Evolutionary conservation across 2,113 vertebrate genomes (phyloP), one percentile per base, ranked within the genome.

Genomic region (Epinephelus fuscoguttatus): DNA sequence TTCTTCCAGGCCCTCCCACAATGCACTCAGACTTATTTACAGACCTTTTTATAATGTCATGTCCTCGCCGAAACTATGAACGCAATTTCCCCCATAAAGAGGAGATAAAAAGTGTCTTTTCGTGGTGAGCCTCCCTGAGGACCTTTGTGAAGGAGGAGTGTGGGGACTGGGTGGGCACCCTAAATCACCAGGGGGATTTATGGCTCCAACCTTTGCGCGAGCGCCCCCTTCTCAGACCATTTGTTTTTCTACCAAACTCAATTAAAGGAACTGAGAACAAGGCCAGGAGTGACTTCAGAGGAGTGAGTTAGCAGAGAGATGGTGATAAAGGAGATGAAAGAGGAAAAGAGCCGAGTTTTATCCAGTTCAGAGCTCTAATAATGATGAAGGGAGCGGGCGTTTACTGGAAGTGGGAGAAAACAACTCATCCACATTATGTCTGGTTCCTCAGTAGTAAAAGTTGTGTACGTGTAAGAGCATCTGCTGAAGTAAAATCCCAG

Each of bases 221-320:
- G 76, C 23, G 21, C 69, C 73, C 75, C 63, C 57, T 82, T 37
- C 53, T 70, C 17, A 14, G 49, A 78, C 17, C 42, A 66, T 91
- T 92, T 93, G 89, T 93, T 95, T 93, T 92, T 88, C 76, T 70
- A 81, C 80, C 78, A 90, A 93, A 93, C 82, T 91, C 67, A 91
- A 92, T 93, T 88, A 91, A 87, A 75, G 53, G 80, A 90, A 83
- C 88, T 81, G 88, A 91, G 88, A 92, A 89, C 79, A 84, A 73
- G 69, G 79, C 69, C 74, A 82, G 78, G 59, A 69, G 84, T 70
- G 85, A 87, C 80, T 89, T 90, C 74, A 89, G 81, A 90, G 81
- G 76, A 75, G 71, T 19, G 19, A 81, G 71, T 86, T 85, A 62
- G 77, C 82, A 72, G 70, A 81, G 64, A 87, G 76, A 90, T 72